Base-by-base conservation (phyloP, 2,888 invertebrate genomes). In the Plebejus melissa region DNA sequence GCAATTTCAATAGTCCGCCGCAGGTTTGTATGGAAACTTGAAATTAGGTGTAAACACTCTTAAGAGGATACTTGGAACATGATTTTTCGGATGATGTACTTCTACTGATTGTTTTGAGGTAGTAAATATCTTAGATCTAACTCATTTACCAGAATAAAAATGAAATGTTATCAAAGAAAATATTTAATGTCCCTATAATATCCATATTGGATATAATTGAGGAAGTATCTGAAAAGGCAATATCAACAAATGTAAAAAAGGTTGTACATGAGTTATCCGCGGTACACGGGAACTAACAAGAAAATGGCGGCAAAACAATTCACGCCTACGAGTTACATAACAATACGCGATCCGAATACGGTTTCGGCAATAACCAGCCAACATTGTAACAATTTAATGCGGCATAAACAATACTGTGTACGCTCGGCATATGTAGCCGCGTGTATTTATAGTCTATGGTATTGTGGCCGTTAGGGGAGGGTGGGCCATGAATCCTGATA, bases 361-460 rank as follows among this genome's bases (percentile, higher is more conserved):
- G 87, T 93, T 90, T 90, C 87, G 88, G 90, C 91, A 93, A 92
- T 93, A 93, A 91, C 91, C 87, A 86, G 86, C 88, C 88, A 89
- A 89, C 91, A 90, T 92, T 93, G 88, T 88, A 91, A 89, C 92
- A 92, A 93, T 93, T 93, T 91, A 93, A 93, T 93, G 87, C 87
- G 82, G 84, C 85, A 91, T 93, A 92, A 92, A 93, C 93, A 93
- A 92, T 92, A 91, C 89, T 84, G 87, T 88, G 87, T 87, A 88
- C 88, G 88, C 85, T 84, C 81, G 81, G 88, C 88, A 87, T 89
- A 88, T 88, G 88, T 87, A 87, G 86, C 83, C 83, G 84, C 85
- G 89, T 89, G 90, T 92, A 93, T 93, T 93, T 93, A 93, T 92
- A 87, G 90, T 86, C 87, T 88, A 91, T 88, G 88, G 91, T 91